phyloP scores from a whole-genome alignment of 30 jellyfish, hydroid and myxozoan genomes.

The Turritopsis rubra region DNA sequence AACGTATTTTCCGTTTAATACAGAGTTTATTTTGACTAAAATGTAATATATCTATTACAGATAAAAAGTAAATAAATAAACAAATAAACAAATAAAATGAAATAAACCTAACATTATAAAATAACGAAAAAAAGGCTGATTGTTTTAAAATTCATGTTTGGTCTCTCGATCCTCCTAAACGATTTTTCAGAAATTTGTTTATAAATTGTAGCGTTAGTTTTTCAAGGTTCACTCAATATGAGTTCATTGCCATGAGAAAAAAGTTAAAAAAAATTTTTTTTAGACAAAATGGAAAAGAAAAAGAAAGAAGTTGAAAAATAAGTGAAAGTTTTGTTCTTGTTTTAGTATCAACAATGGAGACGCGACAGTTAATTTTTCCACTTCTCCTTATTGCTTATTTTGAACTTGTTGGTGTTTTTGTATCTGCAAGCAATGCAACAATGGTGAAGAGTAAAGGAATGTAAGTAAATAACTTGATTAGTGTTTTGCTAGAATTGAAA shows the following conservation, averaged over 20 bases:
- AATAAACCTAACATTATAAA: no score
- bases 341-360: background rate
- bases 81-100: background rate
- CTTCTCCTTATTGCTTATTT: background rate
- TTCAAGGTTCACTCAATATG: background rate
- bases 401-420: background rate
- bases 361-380: background rate
- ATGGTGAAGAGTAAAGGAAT: background rate
- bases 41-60: background rate
- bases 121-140: background rate
- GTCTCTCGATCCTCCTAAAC: background rate
- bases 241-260: background rate
- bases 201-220: background rate
- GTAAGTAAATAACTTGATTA: no score
- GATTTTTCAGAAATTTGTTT: background rate
- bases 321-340: background rate
- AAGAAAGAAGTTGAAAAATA: background rate
- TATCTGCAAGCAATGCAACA: background rate
- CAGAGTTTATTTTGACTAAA: background rate
- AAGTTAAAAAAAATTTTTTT: background rate
- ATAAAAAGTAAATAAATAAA: background rate
- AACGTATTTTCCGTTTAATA: background rate
- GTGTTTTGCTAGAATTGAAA: no score
- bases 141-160: background rate
- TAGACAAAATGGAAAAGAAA: background rate